phyloP scores from a whole-genome alignment of 2,888 invertebrate species.

The Agonum fuliginosum region DNA sequence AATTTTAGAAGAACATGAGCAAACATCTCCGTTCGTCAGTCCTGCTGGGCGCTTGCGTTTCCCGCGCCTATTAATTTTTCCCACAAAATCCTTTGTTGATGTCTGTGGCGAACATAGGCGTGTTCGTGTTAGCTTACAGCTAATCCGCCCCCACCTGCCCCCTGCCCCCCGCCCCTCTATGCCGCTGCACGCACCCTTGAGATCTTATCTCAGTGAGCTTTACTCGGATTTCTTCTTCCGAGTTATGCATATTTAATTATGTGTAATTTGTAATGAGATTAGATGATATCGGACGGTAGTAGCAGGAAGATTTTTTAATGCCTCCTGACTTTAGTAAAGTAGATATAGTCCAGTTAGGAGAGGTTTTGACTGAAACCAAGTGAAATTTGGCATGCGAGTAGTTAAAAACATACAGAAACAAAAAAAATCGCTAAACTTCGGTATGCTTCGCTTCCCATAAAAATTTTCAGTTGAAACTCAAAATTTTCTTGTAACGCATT shows the following conservation, averaged over 20 bases:
- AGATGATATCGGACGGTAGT: conserved; percentile 47
- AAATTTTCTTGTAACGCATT: too few species aligned
- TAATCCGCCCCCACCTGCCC: conserved; percentile 36
- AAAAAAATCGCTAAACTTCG: too few species aligned
- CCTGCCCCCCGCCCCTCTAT: not conserved
- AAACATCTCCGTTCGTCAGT: conserved; percentile 41
- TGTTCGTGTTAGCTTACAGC: conserved; percentile 52
- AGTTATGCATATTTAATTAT: conserved; percentile 55
- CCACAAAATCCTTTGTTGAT: conserved; percentile 57
- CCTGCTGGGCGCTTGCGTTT: conserved; percentile 53
- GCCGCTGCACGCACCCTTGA: conserved; percentile 18
- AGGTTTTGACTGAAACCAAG: too few species aligned
- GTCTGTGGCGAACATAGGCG: conserved; percentile 39
- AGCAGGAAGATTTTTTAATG: too few species aligned
- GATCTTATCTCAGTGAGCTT: conserved; percentile 45
- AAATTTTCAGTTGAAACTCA: too few species aligned
- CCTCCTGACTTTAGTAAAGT: too few species aligned
- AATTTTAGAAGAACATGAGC: conserved; percentile 40
- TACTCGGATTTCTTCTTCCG: conserved; percentile 44
- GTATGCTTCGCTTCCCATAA: too few species aligned
- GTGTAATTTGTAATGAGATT: conserved; percentile 54
- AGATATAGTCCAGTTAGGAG: too few species aligned
- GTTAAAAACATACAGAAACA: too few species aligned
- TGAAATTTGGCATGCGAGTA: too few species aligned
- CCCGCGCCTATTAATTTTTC: conserved; percentile 55